Conservation (phyloP, 2,888 invertebrate species). For the Portevinia maculata region DNA sequence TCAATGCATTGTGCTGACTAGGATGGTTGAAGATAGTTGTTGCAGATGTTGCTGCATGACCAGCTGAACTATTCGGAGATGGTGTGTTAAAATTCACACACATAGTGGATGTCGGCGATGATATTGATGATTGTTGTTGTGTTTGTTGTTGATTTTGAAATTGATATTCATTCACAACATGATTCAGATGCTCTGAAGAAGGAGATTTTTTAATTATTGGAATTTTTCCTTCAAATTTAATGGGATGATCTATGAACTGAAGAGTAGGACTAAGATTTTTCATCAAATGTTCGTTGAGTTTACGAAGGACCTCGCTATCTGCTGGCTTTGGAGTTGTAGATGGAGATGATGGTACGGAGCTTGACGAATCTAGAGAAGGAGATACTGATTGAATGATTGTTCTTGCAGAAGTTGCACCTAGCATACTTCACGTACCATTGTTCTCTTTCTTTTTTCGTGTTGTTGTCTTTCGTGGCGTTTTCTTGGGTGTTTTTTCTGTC, state of each 20-base stretch:
- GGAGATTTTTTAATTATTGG: conserved; percentile 79
- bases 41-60: conserved; percentile 71
- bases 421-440: conserved; percentile 74
- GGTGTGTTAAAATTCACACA: conserved; percentile 60
- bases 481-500: conserved; percentile 72
- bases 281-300: conserved; percentile 77
- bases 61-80: conserved; percentile 53
- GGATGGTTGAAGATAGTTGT: conserved; percentile 69
- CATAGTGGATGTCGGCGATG: conserved; percentile 59
- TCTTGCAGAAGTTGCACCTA: conserved; percentile 76
- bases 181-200: conserved; percentile 57
- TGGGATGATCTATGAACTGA: conserved; percentile 80
- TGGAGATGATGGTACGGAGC: conserved; percentile 69
- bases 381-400: conserved; percentile 70
- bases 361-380: conserved; percentile 70
- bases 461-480: conserved; percentile 79
- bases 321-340: conserved; percentile 60
- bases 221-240: conserved; percentile 83
- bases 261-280: conserved; percentile 78
- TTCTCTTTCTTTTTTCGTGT: conserved; percentile 79
- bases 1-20: conserved; percentile 66
- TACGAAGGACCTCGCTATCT: conserved; percentile 76
- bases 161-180: conserved; percentile 33
- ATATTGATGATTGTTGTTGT: conserved; percentile 45
- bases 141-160: conserved; percentile 44